These are phyloP conservation scores for Orbicella faveolata DNA, from an alignment of 64 coral and sea anemone genomes.

Conservation along the genomic window DNA sequence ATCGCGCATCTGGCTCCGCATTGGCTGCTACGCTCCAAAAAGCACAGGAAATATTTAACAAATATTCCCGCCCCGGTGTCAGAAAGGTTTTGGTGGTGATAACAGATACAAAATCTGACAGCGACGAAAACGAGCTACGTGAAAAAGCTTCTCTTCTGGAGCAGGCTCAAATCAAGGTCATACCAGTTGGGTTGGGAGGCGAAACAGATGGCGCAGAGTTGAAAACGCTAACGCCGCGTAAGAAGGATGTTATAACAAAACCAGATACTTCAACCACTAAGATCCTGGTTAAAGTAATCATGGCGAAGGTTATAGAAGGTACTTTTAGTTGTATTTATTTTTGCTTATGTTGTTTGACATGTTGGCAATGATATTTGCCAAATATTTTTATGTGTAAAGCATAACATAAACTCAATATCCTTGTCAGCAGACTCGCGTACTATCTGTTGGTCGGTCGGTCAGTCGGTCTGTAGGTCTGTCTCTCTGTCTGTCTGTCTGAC, in stretches of 20 bases:
- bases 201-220: constrained; percentile 58
- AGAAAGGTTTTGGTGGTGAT: constrained; percentile 76
- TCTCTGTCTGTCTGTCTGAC: background rate
- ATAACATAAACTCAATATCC: background rate
- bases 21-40: constrained; percentile 12
- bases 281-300: constrained; percentile 47
- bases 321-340: background rate
- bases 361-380: background rate
- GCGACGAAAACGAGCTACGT: constrained; percentile 21
- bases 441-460: background rate
- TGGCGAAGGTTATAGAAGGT: constrained; percentile 74
- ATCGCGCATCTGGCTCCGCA: background rate
- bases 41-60: constrained; percentile 35
- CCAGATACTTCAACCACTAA: background rate
- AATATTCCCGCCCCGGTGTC: constrained; percentile 34
- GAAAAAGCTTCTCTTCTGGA: constrained; percentile 49
- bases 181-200: constrained; percentile 71
- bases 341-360: background rate
- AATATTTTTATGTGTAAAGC: background rate
- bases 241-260: constrained; percentile 57
- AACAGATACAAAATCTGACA: constrained; percentile 66
- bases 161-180: constrained; percentile 60
- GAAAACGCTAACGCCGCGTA: constrained; percentile 51
- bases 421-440: background rate
- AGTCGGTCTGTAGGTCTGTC: background rate